Conservation (phyloP, 2,797 vertebrate species). For the Coreius guichenoti region DNA sequence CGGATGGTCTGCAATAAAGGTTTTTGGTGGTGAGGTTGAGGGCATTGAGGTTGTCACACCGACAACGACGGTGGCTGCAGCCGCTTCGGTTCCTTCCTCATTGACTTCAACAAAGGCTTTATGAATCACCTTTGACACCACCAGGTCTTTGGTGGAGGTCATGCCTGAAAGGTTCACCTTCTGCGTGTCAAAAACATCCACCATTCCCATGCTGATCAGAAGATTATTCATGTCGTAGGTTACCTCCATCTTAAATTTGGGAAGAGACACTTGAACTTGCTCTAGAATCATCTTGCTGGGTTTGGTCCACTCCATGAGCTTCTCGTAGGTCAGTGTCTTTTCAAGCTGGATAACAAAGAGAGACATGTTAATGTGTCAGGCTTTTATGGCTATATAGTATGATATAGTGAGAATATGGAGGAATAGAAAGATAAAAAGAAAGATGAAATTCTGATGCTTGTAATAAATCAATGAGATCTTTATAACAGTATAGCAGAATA, state of each 20-base stretch:
- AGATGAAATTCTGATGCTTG: no score
- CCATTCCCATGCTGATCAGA: slow-evolving; percentile 10
- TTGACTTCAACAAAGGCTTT: slow-evolving; percentile 39
- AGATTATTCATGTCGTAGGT: rapidly evolving
- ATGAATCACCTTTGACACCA: background rate
- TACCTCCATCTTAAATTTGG: background rate
- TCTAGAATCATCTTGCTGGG: background rate
- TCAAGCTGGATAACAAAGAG: background rate
- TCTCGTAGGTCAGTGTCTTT: background rate
- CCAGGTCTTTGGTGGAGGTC: background rate
- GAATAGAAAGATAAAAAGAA: no score
- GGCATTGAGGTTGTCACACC: rapidly evolving
- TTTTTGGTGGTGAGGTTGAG: rapidly evolving
- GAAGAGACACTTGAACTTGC: background rate
- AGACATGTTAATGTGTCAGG: background rate
- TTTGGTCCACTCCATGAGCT: background rate
- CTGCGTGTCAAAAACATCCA: background rate
- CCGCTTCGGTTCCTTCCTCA: slow-evolving; percentile 9
- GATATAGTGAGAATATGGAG: no score
- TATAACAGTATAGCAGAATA: no score
- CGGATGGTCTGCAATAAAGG: slow-evolving; percentile 83
- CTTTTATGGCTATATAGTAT: no score
- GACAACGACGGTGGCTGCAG: slow-evolving; percentile 59
- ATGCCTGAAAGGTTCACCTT: background rate
- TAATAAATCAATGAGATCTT: no score